Percentiles rank a stretch among this genome's conserved stretches.
Conservation (phyloP, 2,113 vertebrate genomes). For the Zeus faber region DNA sequence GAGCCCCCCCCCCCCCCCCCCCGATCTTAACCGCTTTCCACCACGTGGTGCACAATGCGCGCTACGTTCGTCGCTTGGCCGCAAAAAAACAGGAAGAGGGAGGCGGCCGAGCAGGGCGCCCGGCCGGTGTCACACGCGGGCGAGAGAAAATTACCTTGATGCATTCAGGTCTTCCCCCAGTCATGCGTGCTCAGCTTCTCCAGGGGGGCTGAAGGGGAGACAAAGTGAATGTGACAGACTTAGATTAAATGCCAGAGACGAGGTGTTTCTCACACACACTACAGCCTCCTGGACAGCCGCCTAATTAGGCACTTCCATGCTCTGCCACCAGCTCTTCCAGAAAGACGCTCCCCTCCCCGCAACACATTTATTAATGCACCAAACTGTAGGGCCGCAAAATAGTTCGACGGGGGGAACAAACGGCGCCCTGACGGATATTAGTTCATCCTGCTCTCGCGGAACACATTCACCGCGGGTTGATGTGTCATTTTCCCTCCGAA, state of each 20-base stretch:
- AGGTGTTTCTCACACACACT: conserved; percentile 68
- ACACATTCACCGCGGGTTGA: no score
- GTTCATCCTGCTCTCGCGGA: no score
- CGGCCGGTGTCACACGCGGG: neutral
- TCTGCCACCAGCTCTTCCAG: conserved; percentile 61
- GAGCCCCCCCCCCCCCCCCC: conserved; percentile 1
- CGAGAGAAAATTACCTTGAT: conserved; percentile 57
- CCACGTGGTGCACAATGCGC: no score
- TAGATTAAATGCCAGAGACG: conserved; percentile 73
- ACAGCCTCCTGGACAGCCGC: conserved; percentile 70
- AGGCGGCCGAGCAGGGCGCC: neutral
- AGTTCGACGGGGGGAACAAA: no score
- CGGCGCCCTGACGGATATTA: no score
- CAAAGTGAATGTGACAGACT: conserved; percentile 74
- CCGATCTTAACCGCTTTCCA: no score
- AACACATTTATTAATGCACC: conserved; percentile 56
- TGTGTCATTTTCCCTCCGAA: no score
- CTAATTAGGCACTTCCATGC: conserved; percentile 73
- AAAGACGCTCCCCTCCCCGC: conserved; percentile 50
- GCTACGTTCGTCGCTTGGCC: neutral
- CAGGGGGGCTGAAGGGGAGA: conserved; percentile 48
- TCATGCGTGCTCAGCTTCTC: conserved; percentile 52
- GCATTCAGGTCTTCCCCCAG: conserved; percentile 66
- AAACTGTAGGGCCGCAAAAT: conserved; percentile 32
- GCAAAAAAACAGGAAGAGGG: neutral